phyloP scores from a whole-genome alignment of 2,888 invertebrate species.

The Lymantria dispar region DNA sequence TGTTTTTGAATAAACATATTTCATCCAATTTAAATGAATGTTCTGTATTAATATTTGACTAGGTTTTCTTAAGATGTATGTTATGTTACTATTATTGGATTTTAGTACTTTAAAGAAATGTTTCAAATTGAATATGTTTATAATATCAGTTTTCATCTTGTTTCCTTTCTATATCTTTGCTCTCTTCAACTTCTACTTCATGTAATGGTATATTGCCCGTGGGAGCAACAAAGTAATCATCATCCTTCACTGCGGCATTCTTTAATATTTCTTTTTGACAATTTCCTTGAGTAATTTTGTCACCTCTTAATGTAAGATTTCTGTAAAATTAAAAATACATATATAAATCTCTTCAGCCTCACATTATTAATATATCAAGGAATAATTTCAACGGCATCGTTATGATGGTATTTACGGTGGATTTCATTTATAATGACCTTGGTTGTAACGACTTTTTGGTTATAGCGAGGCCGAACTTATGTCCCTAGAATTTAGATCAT shows the following conservation, averaged over 20 bases:
- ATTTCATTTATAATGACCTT: too few species aligned
- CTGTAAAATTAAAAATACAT: constrained; percentile 60
- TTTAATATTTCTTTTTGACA: constrained; percentile 86
- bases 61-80: constrained; percentile 47
- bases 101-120: constrained; percentile 53
- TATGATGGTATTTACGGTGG: too few species aligned
- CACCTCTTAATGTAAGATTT: constrained; percentile 85
- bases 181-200: constrained; percentile 55
- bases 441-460: too few species aligned
- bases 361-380: too few species aligned
- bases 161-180: constrained; percentile 32
- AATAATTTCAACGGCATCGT: too few species aligned
- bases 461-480: too few species aligned
- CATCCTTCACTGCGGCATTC: constrained; percentile 89
- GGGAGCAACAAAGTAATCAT: constrained; percentile 96
- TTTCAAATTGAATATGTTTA: constrained; percentile 47
- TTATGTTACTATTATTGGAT: constrained; percentile 27
- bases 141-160: constrained; percentile 67
- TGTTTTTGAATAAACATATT: constrained; percentile 53
- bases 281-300: constrained; percentile 86
- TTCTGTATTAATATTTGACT: constrained; percentile 60
- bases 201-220: constrained; percentile 91
- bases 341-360: too few species aligned
- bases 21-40: constrained; percentile 61
- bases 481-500: too few species aligned